A percentile compares a stretch with the other conserved stretches of the same genome.
Evolutionary conservation across 2,113 vertebrate species (phyloP).

Genomic region (Cryptomyrus ogoouensis): DNA sequence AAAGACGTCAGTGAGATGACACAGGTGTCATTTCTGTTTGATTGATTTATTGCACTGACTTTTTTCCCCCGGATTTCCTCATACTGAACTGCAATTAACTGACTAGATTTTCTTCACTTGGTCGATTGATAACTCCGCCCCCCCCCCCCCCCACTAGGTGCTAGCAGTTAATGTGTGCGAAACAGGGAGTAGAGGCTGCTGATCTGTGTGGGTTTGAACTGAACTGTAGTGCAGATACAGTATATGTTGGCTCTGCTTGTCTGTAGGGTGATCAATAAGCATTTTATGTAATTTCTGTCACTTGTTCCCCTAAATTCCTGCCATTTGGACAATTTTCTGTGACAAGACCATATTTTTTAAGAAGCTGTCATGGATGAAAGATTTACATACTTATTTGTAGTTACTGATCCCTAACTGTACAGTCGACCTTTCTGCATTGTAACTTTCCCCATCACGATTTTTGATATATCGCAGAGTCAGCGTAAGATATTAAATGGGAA

Average conservation of each 20-base stretch:
- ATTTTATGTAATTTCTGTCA: not conserved
- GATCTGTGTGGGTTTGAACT: not conserved
- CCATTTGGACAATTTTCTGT: not conserved
- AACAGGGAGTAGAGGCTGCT: not conserved
- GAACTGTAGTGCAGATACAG: not conserved
- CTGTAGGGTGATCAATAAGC: not conserved
- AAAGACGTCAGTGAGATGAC: not conserved
- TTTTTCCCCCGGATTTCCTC: not conserved
- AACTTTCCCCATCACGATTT: not conserved
- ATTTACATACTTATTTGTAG: not conserved
- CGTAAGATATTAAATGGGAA: not conserved
- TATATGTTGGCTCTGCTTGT: not conserved
- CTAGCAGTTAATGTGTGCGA: constrained; percentile 25
- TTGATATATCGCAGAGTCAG: not conserved
- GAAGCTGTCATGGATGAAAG: not conserved
- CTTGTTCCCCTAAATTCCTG: not conserved
- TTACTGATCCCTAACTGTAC: not conserved
- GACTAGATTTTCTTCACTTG: not conserved
- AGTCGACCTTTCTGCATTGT: not conserved
- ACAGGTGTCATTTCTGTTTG: not conserved
- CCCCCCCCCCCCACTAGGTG: not conserved
- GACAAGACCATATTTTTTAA: not conserved
- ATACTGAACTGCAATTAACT: not conserved
- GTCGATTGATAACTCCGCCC: constrained; percentile 17
- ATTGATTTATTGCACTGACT: not conserved